Evolutionary conservation across 2,113 vertebrate genomes (phyloP), one percentile per base, ranked within the genome.

Genomic region (Lepidothrix coronata): DNA sequence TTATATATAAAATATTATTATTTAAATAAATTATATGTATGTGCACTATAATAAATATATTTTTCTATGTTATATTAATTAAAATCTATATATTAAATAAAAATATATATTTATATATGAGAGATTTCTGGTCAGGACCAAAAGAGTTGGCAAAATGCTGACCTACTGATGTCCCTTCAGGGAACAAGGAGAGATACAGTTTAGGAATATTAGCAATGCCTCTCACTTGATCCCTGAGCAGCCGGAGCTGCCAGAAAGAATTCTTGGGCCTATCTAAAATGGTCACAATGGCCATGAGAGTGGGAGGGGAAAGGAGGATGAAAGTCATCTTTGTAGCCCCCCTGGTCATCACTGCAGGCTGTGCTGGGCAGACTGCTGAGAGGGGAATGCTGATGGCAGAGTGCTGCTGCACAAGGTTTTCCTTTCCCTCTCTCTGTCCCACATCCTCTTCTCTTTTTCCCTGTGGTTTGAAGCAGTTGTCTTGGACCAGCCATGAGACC

Each of bases 381-480:
- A 49, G 3, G 4, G 12, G 19, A 48, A 12, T 14, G 18, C 15
- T 66, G 24, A 12, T 20, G 24, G 35, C 12, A 85, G 20, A 66
- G 30, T 22, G 35, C 43, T 49, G 43, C 35, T 66, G 61, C 68
- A 63, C 0, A 11, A 11, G 4, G 2, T 22, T 55, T 55, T 20
- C 33, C 8, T 13, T 58, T 41, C 35, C 20, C 19, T 39, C 49
- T 30, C n/a, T 19, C 24, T 8, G 6, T 57, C 21, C 21, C 14
- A 22, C 18, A 10, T 20, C 23, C 4, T 81, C 8, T 8, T 13
- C 4, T 48, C 8, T 48, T 17, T 43, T 31, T 13, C 9, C 21
- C 0, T 2, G 7, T 9, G 6, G 12, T 63, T 2, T 7, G 20
- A 72, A 5, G 5, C 9, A 4, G 7, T 8, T 28, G 8, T 49